These are phyloP conservation scores for Mycalesis mineus DNA, from an alignment of 2,888 invertebrate species.

Conservation along the genomic window DNA sequence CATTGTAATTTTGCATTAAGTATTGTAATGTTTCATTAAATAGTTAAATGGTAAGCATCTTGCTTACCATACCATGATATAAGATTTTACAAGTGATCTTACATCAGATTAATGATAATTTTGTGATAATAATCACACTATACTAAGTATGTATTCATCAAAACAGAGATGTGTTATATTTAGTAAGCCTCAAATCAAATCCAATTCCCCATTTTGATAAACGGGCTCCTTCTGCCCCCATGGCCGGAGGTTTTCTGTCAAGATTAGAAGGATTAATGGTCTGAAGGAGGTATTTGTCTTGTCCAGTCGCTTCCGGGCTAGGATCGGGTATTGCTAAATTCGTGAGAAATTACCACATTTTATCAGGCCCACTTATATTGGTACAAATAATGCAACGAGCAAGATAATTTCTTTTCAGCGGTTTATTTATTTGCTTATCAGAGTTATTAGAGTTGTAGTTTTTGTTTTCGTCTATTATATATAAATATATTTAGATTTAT, in stretches of 20 bases:
- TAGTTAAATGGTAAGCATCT: no score
- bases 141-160: not conserved
- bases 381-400: not conserved
- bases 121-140: no score
- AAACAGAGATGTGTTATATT: not conserved
- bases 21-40: no score
- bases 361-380: slow-evolving; percentile 1
- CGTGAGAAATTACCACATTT: slow-evolving; percentile 18
- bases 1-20: no score
- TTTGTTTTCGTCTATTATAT: no score
- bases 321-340: slow-evolving; percentile 11
- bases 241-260: slow-evolving; percentile 57
- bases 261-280: slow-evolving; percentile 69
- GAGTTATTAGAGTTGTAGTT: no score
- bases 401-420: not conserved
- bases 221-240: slow-evolving; percentile 28
- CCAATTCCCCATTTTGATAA: slow-evolving; percentile 35
- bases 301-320: slow-evolving; percentile 43
- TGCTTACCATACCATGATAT: no score
- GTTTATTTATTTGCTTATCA: no score
- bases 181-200: slow-evolving; percentile 13
- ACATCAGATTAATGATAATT: no score
- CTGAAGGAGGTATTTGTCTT: slow-evolving; percentile 59
- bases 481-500: no score
- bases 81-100: no score